Evolutionary conservation across 2,888 invertebrate species (phyloP), one percentile per base, ranked within the genome.

Genomic region (Acronicta leporina): DNA sequence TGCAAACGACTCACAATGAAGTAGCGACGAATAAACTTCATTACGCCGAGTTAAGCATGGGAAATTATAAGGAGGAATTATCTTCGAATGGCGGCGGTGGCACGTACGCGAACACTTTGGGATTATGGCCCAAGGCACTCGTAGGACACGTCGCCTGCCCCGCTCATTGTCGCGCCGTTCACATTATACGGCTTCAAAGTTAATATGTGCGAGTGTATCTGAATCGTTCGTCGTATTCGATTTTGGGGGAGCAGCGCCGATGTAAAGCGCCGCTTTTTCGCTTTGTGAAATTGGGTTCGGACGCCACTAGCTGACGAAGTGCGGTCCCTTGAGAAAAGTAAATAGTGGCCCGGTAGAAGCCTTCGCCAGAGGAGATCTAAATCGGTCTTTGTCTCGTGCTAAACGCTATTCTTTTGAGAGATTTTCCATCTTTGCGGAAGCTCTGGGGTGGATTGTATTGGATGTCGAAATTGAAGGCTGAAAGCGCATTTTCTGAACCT

Each of bases 41-140:
- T 94, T 92, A 93, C 90, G 82, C 85, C 85, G 87, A 91, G 91
- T 93, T 92, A 92, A 92, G 91, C 89, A 92, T 92, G 87, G 91
- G 87, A 91, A 92, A 94, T 94, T 93, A 93, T 93, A 92, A 90
- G 91, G 87, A 91, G 89, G 89, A 91, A 94, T 94, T 94, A 94
- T 93, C 90, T 91, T 87, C 86, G 86, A 90, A 90, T 85, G 85
- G 85, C 87, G 85, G 84, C 81, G 86, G 83, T 84, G 83, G 87
- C 87, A 90, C 90, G 89, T 91, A 89, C 85, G 84, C 79, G 85
- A 86, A 87, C 86, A 88, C 86, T 87, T 86, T 79, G 83, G 81
- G 89, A 87, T 89, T 90, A 90, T 86, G 75, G 86, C 89, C 88
- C 78, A 78, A 81, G 89, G 89, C 88, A 84, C 86, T 85, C 83